Evolutionary conservation across 1,140 invertebrate genomes (phyloP).

Genomic region (Neomicropteryx cornuta): DNA sequence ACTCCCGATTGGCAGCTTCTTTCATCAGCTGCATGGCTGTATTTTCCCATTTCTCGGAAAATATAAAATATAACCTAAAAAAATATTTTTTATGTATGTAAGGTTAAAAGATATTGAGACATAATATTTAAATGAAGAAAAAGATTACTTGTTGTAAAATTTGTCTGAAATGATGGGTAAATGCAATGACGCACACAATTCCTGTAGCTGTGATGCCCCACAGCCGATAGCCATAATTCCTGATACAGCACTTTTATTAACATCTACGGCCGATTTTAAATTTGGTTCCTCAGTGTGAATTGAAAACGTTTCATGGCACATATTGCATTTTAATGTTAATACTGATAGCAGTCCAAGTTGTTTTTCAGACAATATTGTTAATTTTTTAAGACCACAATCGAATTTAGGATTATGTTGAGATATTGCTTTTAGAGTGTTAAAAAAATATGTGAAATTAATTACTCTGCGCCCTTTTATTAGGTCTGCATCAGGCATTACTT

Average conservation of each 20-base stretch:
- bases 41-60: constrained; percentile 8
- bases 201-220: constrained; percentile 16
- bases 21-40: constrained; percentile 14
- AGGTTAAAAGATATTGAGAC: too few relatives aligned
- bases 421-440: not conserved
- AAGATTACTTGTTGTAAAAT: too few relatives aligned
- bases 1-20: constrained; percentile 17
- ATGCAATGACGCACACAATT: constrained; percentile 15
- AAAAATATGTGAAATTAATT: not conserved
- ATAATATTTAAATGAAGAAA: too few relatives aligned
- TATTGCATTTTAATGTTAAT: not conserved
- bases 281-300: not conserved
- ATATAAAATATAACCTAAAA: constrained; percentile 8
- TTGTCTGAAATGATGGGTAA: constrained; percentile 14
- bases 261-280: not conserved
- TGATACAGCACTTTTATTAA: constrained; percentile 6
- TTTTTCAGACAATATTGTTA: not conserved
- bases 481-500: too few relatives aligned
- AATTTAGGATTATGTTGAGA: not conserved
- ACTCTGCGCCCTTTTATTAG: not conserved
- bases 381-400: not conserved
- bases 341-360: not conserved
- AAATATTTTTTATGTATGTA: too few relatives aligned
- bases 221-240: constrained; percentile 15
- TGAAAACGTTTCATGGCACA: not conserved